Conservation (phyloP, 2,888 invertebrate genomes). For the Chouioia cunea region DNA sequence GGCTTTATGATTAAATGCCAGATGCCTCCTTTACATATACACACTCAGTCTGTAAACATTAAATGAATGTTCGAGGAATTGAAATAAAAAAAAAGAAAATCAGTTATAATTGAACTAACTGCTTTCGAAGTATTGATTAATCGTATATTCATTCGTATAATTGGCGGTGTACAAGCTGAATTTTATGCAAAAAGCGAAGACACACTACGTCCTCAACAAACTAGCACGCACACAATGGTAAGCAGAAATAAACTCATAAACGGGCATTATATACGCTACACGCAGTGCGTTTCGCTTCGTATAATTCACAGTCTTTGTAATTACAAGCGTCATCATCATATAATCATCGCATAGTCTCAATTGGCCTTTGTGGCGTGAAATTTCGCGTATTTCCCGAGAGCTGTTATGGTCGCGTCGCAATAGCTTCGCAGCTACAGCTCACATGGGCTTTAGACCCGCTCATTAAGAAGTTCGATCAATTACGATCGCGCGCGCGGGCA, state of each 20-base stretch:
- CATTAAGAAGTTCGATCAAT: slow-evolving; percentile 13
- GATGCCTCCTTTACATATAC: too few species aligned
- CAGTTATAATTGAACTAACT: slow-evolving; percentile 40
- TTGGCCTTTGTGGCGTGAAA: slow-evolving; percentile 2
- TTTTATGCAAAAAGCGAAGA: too few species aligned
- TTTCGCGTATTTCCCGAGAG: neutral
- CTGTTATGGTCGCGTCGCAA: neutral
- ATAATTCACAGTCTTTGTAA: slow-evolving; percentile 2
- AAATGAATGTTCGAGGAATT: slow-evolving; percentile 1
- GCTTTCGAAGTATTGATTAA: slow-evolving; percentile 22
- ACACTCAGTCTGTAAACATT: too few species aligned
- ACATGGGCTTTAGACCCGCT: too few species aligned
- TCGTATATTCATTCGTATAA: neutral
- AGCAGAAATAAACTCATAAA: too few species aligned
- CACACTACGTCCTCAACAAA: too few species aligned
- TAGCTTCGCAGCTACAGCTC: neutral
- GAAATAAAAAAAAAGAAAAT: slow-evolving; percentile 12
- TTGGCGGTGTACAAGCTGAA: too few species aligned
- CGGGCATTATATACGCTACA: neutral
- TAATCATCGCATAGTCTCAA: neutral
- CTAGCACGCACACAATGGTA: too few species aligned
- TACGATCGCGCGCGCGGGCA: neutral
- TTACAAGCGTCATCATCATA: slow-evolving; percentile 13
- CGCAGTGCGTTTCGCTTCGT: slow-evolving; percentile 13
- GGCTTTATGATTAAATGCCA: too few species aligned